Base-by-base conservation (phyloP, 1,140 invertebrate species). In the Periplaneta americana region DNA sequence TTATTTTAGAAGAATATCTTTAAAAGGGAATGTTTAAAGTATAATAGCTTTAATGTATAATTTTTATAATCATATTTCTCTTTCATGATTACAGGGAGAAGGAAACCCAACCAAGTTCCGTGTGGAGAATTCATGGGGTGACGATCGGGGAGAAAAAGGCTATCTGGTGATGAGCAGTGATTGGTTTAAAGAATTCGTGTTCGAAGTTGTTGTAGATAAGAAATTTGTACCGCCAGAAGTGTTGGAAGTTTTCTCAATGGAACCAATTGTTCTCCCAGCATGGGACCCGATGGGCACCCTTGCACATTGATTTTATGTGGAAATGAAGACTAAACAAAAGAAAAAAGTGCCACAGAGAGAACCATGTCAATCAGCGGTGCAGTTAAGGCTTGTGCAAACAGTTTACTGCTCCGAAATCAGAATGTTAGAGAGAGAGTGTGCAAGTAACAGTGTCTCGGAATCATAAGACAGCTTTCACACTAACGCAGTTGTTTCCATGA, bases 231-330 rank as follows among this genome's bases (percentile, higher is more conserved):
- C 95, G 2, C 87, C 90, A 32, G 92, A 95, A 76, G 92, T 97
- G 31, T 84, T 97, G 82, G 91, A 92, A 75, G 94, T 97, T 32
- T 94, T 94, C 83, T 90, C 94, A 78, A 92, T 95, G 86, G 90
- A 93, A 82, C 94, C 96, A 0, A 92, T 92, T 77, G 91, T 95
- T 18, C 88, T 98, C 83, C 96, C 96, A 6, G 96, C 96, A 0
- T 98, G 96, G 96, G 97, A 98, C 89, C 97, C 97, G 5, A 97
- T 98, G 95, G 96, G 96, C 66, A 94, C 94, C 13, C 89, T 97
- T 39, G 96, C 96, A 34, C 82, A 75, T 34, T 80, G 48, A 74
- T 34, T 32, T 11, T 22, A 57, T 57, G 3, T 76, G 33, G 6
- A 10, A 15, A 10, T 76, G 32, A 32, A 34, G 33, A 8, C 75